Percentiles rank a stretch among this genome's conserved stretches.
Conservation (phyloP, 2,113 vertebrate species). For the Lichenostomus cassidix region DNA sequence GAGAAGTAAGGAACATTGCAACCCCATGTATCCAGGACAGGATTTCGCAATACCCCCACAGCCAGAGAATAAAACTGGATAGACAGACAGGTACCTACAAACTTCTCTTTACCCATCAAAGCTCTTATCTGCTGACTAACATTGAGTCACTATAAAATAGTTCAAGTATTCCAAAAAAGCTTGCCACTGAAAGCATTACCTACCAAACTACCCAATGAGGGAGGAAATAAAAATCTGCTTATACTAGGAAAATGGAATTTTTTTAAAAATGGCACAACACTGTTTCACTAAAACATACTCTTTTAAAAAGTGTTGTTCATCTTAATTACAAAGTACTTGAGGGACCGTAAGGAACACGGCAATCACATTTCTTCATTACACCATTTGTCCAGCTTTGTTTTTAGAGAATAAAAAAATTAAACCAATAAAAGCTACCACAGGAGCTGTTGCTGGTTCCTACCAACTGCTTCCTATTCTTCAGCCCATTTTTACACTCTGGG, state of each 20-base stretch:
- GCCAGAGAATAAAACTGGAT: not conserved
- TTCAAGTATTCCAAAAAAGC: not conserved
- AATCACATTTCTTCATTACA: not conserved
- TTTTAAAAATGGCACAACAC: rapidly evolving
- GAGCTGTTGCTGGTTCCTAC: not conserved
- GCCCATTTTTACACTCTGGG: not conserved
- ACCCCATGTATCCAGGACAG: rapidly evolving
- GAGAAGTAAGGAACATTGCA: not conserved
- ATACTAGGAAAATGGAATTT: not conserved
- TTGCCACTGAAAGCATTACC: not conserved
- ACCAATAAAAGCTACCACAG: not conserved
- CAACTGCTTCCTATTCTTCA: not conserved
- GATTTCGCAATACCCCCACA: not conserved
- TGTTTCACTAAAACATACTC: not conserved
- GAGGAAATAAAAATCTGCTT: not conserved
- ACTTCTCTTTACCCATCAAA: not conserved
- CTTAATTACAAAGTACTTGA: not conserved
- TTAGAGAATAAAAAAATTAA: not conserved
- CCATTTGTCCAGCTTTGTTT: not conserved
- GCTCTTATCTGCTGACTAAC: not conserved
- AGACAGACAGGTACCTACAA: not conserved
- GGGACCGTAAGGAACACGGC: not conserved
- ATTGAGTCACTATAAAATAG: not conserved
- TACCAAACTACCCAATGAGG: not conserved
- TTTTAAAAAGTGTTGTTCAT: not conserved